phyloP scores from a whole-genome alignment of 2,888 invertebrate genomes.

The Allygus modestus region DNA sequence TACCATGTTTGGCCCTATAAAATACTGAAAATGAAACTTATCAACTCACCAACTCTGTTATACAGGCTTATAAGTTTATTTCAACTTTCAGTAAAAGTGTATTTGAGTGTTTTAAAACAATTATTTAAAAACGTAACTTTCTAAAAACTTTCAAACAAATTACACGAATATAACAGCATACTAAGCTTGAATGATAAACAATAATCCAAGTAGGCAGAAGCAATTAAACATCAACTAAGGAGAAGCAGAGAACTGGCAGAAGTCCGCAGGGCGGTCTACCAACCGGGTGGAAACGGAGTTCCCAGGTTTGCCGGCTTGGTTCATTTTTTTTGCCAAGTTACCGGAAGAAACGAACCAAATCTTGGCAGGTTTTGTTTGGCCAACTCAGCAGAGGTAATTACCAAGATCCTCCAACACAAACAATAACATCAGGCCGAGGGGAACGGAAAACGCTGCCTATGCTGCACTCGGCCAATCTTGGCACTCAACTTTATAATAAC shows the following conservation, averaged over 20 bases:
- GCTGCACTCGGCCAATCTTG: constrained; percentile 34
- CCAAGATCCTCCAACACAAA: constrained; percentile 64
- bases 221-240: neutral
- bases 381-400: constrained; percentile 66
- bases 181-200: neutral
- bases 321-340: constrained; percentile 35
- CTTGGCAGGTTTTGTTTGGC: constrained; percentile 39
- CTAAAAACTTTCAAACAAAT: too few relatives aligned
- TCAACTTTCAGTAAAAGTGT: too few relatives aligned
- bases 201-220: neutral
- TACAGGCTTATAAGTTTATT: too few relatives aligned
- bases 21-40: too few relatives aligned
- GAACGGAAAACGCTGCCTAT: constrained; percentile 23
- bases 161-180: too few relatives aligned
- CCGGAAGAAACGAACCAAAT: constrained; percentile 41
- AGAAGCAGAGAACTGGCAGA: neutral
- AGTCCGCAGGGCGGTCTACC: neutral
- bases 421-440: constrained; percentile 61
- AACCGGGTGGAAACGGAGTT: neutral
- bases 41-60: too few relatives aligned
- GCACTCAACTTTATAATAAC: constrained; percentile 25
- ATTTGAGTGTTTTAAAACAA: too few relatives aligned
- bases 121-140: too few relatives aligned
- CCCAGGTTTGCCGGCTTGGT: neutral
- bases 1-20: too few relatives aligned